Evolutionary conservation across 1,140 invertebrate species (phyloP), one percentile per base, ranked within the genome.

Genomic region (Euwallacea fornicatus): DNA sequence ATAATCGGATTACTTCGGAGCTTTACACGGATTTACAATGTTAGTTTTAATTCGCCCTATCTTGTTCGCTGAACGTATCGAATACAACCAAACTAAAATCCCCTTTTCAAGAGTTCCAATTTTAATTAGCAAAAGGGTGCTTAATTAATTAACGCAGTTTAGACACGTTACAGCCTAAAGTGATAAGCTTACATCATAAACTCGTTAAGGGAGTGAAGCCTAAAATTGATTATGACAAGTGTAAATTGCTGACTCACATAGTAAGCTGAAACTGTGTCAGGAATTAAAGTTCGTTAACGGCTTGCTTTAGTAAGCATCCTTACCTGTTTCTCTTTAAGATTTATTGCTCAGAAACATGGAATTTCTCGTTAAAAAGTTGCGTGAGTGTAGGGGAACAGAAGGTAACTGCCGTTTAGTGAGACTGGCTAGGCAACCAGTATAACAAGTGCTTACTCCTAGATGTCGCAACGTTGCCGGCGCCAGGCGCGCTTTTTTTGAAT

Each of bases 171-270:
- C 47, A 65, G 41, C 63, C 16, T 53, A 65, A 65, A 65, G 63
- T 42, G 63, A 65, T 65, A 65, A 65, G 63, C 63, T 33, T 54
- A 53, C 44, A 54, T 65, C 63, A 65, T 65, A 50, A 65, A 65
- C 63, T 65, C 47, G 63, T 65, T 65, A 65, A 65, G 63, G 46
- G 63, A 65, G 63, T 65, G 63, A 65, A 54, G 63, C 63, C 46
- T 65, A 42, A 65, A 65, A 65, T 65, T 65, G 63, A 65, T 65
- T 65, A 65, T 65, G 63, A 65, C 63, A 65, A 65, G 63, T 65
- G 63, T 54, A 65, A 54, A 65, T 65, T 54, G 63, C 63, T 65
- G 63, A 65, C 63, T 65, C 46, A 65, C 50, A 54, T 53, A 7
- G 21, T 11, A 47, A 65, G 54, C 7, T 65, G 9, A 50, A 50